phyloP scores from a whole-genome alignment of 2,888 invertebrate species.

The Lycocerus yunnanus region DNA sequence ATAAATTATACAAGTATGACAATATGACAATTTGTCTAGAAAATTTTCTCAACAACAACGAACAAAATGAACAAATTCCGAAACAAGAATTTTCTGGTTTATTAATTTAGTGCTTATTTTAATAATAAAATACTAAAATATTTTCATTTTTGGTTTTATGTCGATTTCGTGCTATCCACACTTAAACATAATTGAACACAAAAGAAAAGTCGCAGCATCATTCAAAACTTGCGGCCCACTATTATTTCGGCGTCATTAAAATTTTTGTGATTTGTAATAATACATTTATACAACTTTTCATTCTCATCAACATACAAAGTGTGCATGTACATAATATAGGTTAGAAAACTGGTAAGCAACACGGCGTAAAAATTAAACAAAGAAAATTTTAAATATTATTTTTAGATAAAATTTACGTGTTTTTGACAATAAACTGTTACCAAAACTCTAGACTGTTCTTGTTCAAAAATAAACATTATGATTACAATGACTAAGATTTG shows the following conservation, averaged over 20 bases:
- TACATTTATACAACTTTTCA: background rate
- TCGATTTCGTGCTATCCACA: background rate
- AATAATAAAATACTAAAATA: background rate
- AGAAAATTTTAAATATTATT: background rate
- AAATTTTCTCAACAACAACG: background rate
- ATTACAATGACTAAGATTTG: conserved; percentile 10
- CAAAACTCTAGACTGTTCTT: background rate
- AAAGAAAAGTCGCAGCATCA: background rate
- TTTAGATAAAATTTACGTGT: background rate
- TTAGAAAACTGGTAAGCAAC: background rate
- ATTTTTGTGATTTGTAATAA: background rate
- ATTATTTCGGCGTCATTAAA: background rate
- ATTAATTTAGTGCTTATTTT: background rate
- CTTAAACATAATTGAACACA: background rate
- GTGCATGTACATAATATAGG: background rate
- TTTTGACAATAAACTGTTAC: background rate
- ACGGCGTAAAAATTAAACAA: background rate
- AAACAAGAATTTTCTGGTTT: background rate
- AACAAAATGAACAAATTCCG: background rate
- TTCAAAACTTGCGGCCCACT: too few relatives aligned
- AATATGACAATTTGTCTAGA: background rate
- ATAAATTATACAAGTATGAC: too few relatives aligned
- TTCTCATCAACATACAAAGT: background rate
- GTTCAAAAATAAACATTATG: background rate
- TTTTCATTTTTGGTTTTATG: background rate